Base-by-base conservation (phyloP, 2,797 vertebrate species). In the Ptychadena robeensis region DNA sequence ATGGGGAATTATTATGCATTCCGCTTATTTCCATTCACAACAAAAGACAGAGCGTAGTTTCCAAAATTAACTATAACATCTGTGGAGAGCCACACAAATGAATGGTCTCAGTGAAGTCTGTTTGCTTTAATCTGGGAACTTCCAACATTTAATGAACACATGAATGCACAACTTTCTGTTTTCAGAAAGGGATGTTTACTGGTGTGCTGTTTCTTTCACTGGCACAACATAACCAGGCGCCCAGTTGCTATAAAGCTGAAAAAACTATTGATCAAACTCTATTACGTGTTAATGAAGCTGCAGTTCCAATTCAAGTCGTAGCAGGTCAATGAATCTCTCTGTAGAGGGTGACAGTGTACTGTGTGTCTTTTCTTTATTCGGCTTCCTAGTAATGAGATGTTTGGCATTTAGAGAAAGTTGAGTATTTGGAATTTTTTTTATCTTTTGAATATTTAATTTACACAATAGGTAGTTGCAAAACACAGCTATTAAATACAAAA, bases 221-320 rank as follows among this genome's bases (percentile, higher is more conserved):
- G 22, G 32, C 67, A 70, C 35, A 70, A 35, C 11, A 38, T 18
- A 37, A 69, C 15, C 9, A n/a, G 18, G 44, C 44, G 15, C 44
- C 44, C 44, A 53, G 34, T 40, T 70, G 14, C 40, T 38, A 70
- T n/a, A 70, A 25, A 34, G 40, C 34, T 25, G 9, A 38, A 35
- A n/a, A 63, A 28, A 35, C 14, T 37, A 70, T 70, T 70, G 67
- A 70, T 70, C 67, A 70, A 35, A 22, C 32, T 40, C 18, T 35
- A 25, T 70, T 70, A 70, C 25, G 34, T 70, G 67, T 70, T 53
- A 70, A 70, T 37, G 34, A 70, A 70, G 67, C 12, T 70, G 12
- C 34, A 35, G 18, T 5, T 27, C 1, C 67, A 22, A 70, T 38
- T 25, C 3, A 35, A 70, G 35, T 70, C 22, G 35, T 70, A 6